A percentile compares a stretch with the other conserved stretches of the same genome.
Conservation (phyloP, 2,797 vertebrate genomes). For the Tarsius wallacei region DNA sequence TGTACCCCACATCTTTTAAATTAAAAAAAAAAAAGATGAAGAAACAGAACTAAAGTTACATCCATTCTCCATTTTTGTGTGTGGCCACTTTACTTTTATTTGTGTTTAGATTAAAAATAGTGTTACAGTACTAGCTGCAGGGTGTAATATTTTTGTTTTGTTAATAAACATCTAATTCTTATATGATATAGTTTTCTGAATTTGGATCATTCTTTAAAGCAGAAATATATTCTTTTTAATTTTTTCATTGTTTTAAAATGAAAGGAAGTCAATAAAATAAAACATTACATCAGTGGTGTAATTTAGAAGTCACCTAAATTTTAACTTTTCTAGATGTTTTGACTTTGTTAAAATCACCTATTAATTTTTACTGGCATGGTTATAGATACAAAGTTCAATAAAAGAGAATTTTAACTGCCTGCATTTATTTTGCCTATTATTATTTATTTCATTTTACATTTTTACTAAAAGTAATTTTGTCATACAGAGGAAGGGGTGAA, state of each 20-base stretch:
- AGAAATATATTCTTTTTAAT: background rate
- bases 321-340: constrained; percentile 29
- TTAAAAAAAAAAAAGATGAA: background rate
- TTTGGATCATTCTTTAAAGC: background rate
- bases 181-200: background rate
- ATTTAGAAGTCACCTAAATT: constrained; percentile 1
- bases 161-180: background rate
- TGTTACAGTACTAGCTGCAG: background rate
- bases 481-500: background rate
- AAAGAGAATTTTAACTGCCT: background rate
- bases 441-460: constrained; percentile 41
- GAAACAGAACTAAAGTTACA: background rate
- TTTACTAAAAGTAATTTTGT: background rate
- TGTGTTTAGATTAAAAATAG: constrained; percentile 18
- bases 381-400: background rate
- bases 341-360: background rate
- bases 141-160: background rate
- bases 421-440: background rate
- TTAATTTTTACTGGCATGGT: background rate
- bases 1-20: too few relatives aligned
- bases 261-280: background rate
- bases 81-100: background rate
- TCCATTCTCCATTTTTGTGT: background rate
- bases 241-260: constrained; percentile 37
- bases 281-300: background rate